phyloP scores from a whole-genome alignment of 2,113 vertebrate species.

The Abramis brama region DNA sequence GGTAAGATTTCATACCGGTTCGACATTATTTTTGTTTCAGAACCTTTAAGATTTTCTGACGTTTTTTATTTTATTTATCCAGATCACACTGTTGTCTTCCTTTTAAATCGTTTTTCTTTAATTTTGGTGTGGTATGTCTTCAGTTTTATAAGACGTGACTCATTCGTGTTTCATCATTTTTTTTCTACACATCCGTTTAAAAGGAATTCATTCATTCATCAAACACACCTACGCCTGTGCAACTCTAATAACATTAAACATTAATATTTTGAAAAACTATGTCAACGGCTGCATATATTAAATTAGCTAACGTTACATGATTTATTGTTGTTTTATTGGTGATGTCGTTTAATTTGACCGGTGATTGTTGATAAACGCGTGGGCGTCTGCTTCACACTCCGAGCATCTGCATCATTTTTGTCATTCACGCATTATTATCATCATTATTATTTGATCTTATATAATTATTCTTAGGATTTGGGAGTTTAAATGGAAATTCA shows the following conservation, averaged over 20 bases:
- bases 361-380: neutral
- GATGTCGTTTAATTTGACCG: neutral
- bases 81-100: neutral
- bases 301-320: neutral
- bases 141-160: neutral
- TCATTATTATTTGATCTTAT: neutral
- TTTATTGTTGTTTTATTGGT: neutral
- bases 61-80: neutral
- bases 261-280: too few relatives aligned
- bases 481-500: neutral
- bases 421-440: neutral
- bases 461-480: neutral
- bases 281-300: neutral
- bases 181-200: neutral
- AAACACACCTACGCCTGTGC: neutral
- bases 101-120: neutral
- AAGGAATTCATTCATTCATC: neutral
- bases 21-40: neutral
- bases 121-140: neutral
- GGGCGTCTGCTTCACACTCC: neutral
- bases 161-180: conserved; percentile 14
- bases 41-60: neutral
- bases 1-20: conserved; percentile 11
- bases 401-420: neutral
- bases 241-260: neutral